Base-by-base conservation (phyloP, 2,797 vertebrate species). In the Cichlasoma orientale region DNA sequence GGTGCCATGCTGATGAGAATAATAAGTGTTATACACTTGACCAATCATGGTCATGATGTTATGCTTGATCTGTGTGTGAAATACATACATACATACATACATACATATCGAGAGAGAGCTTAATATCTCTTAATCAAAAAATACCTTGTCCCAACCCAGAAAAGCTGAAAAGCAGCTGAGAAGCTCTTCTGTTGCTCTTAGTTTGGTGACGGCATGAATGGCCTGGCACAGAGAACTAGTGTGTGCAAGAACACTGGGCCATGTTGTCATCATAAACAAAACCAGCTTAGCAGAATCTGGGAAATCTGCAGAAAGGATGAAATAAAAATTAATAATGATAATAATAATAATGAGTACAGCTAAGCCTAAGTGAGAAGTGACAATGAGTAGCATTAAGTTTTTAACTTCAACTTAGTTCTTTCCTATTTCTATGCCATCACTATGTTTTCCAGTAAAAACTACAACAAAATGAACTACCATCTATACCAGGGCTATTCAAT, bases 111-210 rank as follows among this genome's bases (percentile, higher is more conserved):
- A 47, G 18, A 13, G 54, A 59, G 33, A 23, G 12, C 13, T 23
- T 5, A 36, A 36, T 2, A 75, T n/a, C 5, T 63, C 1, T 11
- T 68, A 68, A 47, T 68, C 23, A 68, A 55, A 53, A 57, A 78
- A 57, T 86, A 90, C 98, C 98, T 97, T 96, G n/a, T 98, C 96
- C 97, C 97, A 99, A 59, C 74, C 95, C 61, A 99, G 95, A 82
- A 96, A 98, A 2, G 92, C 89, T 29, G 92, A 94, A 54, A 98
- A 85, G 82, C 94, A 98, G 78, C 86, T 31, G 63, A 95, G 88
- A 54, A 97, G 75, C 8, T 96, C 95, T 10, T 88, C 93, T 55
- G 87, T 89, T 19, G 97, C 96, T 44, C 89, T 96, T 31, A 95
- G 92, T 90, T 95, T 96, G 88, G 96, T 93, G 59, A 97, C 90